Evolutionary conservation across 2,113 vertebrate genomes (phyloP).

Genomic region (Rhodinocichla rosea): DNA sequence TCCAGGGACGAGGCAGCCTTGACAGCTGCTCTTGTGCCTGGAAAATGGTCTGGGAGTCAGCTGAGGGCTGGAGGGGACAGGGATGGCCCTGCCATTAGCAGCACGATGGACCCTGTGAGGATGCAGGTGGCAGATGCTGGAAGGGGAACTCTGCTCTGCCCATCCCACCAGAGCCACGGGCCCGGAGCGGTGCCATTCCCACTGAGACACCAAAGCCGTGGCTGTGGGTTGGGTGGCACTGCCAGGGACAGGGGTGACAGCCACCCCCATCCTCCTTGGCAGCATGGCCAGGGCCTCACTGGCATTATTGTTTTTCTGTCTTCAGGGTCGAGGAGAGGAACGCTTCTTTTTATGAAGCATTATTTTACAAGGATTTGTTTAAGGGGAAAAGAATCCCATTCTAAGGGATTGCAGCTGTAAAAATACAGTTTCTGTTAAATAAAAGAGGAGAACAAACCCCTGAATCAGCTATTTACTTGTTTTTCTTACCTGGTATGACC

Average conservation of each 20-base stretch:
- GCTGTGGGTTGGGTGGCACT: background rate
- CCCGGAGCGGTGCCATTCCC: fast-evolving
- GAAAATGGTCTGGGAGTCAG: background rate
- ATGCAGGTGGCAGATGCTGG: background rate
- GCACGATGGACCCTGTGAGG: fast-evolving
- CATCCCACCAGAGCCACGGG: fast-evolving
- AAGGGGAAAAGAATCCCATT: conserved; percentile 66
- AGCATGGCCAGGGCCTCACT: background rate
- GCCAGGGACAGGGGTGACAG: background rate
- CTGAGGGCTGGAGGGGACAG: background rate
- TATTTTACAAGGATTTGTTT: conserved; percentile 73
- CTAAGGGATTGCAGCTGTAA: conserved; percentile 78
- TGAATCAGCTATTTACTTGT: conserved; percentile 71
- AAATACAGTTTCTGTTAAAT: conserved; percentile 69
- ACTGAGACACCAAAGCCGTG: fast-evolving
- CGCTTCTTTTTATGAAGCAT: conserved; percentile 68
- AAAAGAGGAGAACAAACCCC: conserved; percentile 45
- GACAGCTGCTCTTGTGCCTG: background rate
- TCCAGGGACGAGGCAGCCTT: background rate
- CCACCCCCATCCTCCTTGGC: background rate
- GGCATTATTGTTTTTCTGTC: background rate
- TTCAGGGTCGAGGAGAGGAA: conserved; percentile 48
- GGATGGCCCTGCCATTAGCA: background rate
- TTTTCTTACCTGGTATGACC: conserved; percentile 62
- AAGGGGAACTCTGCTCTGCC: background rate